Percentiles rank a stretch among this genome's conserved stretches.
Conservation (phyloP, 2,113 vertebrate genomes). For the Coptodon rendalli region DNA sequence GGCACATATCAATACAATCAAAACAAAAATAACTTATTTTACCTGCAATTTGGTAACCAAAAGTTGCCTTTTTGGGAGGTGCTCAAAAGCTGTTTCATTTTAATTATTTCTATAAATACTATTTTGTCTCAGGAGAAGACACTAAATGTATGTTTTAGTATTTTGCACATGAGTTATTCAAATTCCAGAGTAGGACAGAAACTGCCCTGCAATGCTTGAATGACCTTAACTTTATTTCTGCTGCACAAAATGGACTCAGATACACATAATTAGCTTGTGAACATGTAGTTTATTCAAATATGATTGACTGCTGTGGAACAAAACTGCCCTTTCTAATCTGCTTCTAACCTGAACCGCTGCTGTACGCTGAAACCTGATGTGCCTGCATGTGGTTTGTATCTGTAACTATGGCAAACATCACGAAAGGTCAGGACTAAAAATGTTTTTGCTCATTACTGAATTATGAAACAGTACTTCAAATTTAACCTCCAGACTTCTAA, state of each 20-base stretch:
- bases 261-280: background rate
- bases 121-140: background rate
- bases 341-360: background rate
- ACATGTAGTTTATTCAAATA: background rate
- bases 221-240: background rate
- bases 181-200: background rate
- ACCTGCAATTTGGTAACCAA: background rate
- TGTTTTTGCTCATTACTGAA: background rate
- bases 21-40: background rate
- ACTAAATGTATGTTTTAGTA: background rate
- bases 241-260: background rate
- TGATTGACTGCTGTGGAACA: background rate
- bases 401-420: background rate
- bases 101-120: background rate
- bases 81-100: background rate
- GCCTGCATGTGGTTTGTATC: background rate
- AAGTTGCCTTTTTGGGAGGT: background rate
- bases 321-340: background rate
- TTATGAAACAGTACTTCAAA: background rate
- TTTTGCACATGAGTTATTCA: background rate
- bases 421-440: background rate
- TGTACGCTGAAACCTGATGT: background rate
- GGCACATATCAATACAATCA: background rate
- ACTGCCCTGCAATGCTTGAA: background rate
- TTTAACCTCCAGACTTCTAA: background rate